Evolutionary conservation across 2,888 invertebrate species (phyloP), one percentile per base, ranked within the genome.

Genomic region (Chirona hameri): DNA sequence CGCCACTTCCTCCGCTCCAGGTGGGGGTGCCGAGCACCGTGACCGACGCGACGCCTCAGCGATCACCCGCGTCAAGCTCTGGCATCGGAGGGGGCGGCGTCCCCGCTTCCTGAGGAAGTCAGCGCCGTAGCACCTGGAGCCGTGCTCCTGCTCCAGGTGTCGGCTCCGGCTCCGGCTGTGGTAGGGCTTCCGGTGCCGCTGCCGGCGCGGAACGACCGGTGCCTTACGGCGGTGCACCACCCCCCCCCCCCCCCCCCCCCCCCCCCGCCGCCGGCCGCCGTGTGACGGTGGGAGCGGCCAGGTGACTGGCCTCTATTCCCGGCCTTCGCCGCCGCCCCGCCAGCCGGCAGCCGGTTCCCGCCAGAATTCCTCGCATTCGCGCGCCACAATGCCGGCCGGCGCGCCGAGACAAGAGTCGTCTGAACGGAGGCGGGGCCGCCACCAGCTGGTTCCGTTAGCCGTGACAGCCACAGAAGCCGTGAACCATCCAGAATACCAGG

Each of bases 281-380:
- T 21, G 18, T 18, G 60, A 18, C 60, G 24, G 65, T n/a, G 27
- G 18, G 72, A 15, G 18, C 29, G 15, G 72, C 72, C 72, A 72
- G 72, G 72, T 72, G 72, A 72, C 29, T 72, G 72, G 29, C 65
- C 65, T 65, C 65, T 65, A 65, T 65, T 65, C 65, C 27, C n/a
- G 65, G 65, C 27, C 39, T 39, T 39, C 65, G 39, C 39, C 9
- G 60, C 60, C 65, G 65, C n/a, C 27, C 15, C 69, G 27, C 69
- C 69, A 27, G 27, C 29, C 69, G 27, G 21, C 31, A 18, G 72
- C 69, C 72, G 39, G 31, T 76, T 46, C 76, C 24, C 46, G 39
- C 76, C 46, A 7, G 39, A 46, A 76, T 76, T 72, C 46, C 31
- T 46, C 76, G 21, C 76, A 46, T 76, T 76, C 46, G 39, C 29